phyloP scores from a whole-genome alignment of 2,797 vertebrate genomes.

The Peromyscus nudipes region DNA sequence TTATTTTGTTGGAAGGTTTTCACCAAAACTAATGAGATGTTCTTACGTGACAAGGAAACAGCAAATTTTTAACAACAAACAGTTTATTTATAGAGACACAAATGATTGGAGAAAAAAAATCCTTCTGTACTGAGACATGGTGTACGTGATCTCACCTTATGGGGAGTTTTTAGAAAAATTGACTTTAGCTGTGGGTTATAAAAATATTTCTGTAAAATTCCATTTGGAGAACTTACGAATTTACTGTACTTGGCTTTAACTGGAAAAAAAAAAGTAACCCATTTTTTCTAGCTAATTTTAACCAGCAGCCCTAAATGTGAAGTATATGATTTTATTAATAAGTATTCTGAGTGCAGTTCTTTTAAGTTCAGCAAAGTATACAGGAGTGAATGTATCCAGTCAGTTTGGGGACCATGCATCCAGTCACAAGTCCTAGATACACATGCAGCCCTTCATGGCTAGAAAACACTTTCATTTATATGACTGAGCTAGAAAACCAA shows the following conservation, averaged over 20 bases:
- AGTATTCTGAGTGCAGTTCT: slow-evolving; percentile 58
- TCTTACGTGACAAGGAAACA: slow-evolving; percentile 75
- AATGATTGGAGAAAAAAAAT: slow-evolving; percentile 73
- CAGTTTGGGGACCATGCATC: slow-evolving; percentile 20
- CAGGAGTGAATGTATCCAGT: slow-evolving; percentile 35
- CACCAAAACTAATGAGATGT: slow-evolving; percentile 76
- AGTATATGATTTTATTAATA: slow-evolving; percentile 61
- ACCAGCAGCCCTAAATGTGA: slow-evolving; percentile 60
- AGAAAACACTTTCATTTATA: slow-evolving; percentile 10
- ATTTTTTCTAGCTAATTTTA: slow-evolving; percentile 70
- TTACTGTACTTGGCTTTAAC: slow-evolving; percentile 64
- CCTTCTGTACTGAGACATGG: slow-evolving; percentile 79
- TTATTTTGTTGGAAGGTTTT: slow-evolving; percentile 74
- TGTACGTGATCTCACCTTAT: slow-evolving; percentile 83
- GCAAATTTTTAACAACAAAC: slow-evolving; percentile 83
- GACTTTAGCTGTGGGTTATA: slow-evolving; percentile 77
- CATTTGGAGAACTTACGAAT: slow-evolving; percentile 74
- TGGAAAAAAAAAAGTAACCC: slow-evolving; percentile 49
- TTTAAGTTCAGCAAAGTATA: slow-evolving; percentile 33
- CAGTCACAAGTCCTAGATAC: not conserved
- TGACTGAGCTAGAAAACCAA: not conserved
- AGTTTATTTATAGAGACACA: slow-evolving; percentile 83
- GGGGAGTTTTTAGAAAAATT: slow-evolving; percentile 80
- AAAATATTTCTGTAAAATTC: slow-evolving; percentile 81
- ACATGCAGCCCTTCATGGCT: not conserved